Base-by-base conservation (phyloP, 2,797 vertebrate genomes). In the Sebastes nivosus region DNA sequence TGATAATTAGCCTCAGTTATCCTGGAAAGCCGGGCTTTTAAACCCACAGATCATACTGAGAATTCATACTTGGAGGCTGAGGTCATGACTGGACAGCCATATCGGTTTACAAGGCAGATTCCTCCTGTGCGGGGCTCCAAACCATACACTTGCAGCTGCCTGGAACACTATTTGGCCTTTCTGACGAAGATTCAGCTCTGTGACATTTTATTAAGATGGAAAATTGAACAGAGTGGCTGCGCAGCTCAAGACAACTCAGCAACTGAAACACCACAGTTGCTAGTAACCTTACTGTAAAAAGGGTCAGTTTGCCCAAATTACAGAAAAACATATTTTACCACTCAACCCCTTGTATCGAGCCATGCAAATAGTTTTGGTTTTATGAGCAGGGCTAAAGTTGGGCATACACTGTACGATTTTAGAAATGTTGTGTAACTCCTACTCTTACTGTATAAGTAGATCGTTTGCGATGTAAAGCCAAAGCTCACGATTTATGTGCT, bases 1-100 rank as follows among this genome's bases (percentile, higher is more conserved):
- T 88, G 69, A 89, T 90, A 88, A 94, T 94, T 89, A 90, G 82
- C 82, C 83, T 92, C 70, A n/a, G 86, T 92, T 89, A 84, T 88
- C 82, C 83, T 86, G 91, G 79, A 93, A 90, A 91, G 85, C 87
- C 32, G 8, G 70, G 81, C 90, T 91, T 89, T 93, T 88, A 91
- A 94, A 91, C 72, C 85, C 80, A 71, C 72, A 67, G 77, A 92
- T 89, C 89, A 82, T 38, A 84, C 89, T 72, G 79, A 90, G 89
- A 70, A 88, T 86, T 94, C 94, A 94, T 95, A 86, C 90, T 95
- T 93, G 68, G 72, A 88, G 84, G 83, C 92, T 96, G 95, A 96
- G 94, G 94, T 96, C 94, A 95, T 87, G 80, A 89, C 90, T 95
- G 89, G 88, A 86, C 89, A 87, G 91, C 83, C 72, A 59, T 90